Base-by-base conservation (phyloP, 2,888 invertebrate genomes). In the Agonopterix arenella region DNA sequence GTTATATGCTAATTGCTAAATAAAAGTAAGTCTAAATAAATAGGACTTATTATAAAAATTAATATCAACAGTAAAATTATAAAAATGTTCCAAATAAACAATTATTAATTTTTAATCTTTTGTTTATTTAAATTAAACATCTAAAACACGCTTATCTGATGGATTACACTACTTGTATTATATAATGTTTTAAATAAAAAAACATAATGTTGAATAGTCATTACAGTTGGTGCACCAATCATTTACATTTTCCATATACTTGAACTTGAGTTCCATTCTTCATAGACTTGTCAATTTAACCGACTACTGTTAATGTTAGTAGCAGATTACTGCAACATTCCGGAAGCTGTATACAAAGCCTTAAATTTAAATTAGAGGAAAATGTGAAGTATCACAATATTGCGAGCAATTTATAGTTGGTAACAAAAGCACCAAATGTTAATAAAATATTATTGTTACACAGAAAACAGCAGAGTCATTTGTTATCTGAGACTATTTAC, bases 261-360 rank as follows among this genome's bases (percentile, higher is more conserved):
- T 40, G n/a, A 40, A 40, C 11, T 40, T 40, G 11, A 40, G 40
- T 10, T 40, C n/a, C 40, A 40, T 43, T 55, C 51, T 54, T 47
- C 58, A 58, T 55, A 42, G 56, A 45, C 37, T 44, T 48, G 18
- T 47, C 55, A 54, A 46, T 54, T 62, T 58, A 67, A 64, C 60
- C 59, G 54, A 68, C 69, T 73, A 75, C 62, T 74, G 76, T 78
- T 84, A 81, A 69, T 75, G 84, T 88, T 89, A 88, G 82, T 86
- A 78, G 78, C 77, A 80, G 79, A 82, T 80, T 76, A 83, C 76
- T 80, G 76, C 78, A 88, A 89, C 89, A 89, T 85, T 89, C 89
- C 89, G 86, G 71, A 86, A 88, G 89, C 89, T 88, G 84, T 88
- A 70, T 88, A 89, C 89, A 89, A 88, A 86, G 88, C 88, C 79